These are phyloP conservation scores for Taxidea taxus DNA, from an alignment of 2,113 vertebrate species.

Conservation along the genomic window DNA sequence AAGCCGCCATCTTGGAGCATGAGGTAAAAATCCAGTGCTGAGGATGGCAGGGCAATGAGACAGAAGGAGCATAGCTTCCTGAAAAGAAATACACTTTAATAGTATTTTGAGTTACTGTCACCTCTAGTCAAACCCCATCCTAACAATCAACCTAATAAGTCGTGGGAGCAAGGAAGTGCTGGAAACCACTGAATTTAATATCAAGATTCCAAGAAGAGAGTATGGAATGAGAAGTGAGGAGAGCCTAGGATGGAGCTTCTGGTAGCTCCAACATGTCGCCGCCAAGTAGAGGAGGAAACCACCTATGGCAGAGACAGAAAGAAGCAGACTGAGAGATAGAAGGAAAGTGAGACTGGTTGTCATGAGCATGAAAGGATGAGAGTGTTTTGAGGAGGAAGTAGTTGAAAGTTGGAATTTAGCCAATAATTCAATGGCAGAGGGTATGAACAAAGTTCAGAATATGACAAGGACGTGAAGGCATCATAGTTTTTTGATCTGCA, in stretches of 20 bases:
- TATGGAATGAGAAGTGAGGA: not conserved
- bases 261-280: rapidly evolving
- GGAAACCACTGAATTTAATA: not conserved
- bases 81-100: not conserved
- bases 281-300: not conserved
- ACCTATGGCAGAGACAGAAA: too few relatives aligned
- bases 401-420: too few relatives aligned
- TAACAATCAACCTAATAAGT: not conserved
- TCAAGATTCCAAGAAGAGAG: not conserved
- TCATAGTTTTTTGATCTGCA: too few relatives aligned
- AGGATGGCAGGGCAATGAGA: not conserved
- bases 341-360: too few relatives aligned
- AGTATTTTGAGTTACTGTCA: not conserved
- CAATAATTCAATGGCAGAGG: not conserved
- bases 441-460: not conserved
- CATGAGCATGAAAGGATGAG: not conserved
- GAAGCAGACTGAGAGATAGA: not conserved
- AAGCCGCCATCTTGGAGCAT: not conserved
- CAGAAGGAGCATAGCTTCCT: not conserved
- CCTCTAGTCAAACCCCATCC: not conserved
- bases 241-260: not conserved
- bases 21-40: not conserved
- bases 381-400: not conserved
- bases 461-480: not conserved
- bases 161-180: not conserved